Conservation (phyloP, 2,113 vertebrate genomes). For the Dipodomys ordii region DNA sequence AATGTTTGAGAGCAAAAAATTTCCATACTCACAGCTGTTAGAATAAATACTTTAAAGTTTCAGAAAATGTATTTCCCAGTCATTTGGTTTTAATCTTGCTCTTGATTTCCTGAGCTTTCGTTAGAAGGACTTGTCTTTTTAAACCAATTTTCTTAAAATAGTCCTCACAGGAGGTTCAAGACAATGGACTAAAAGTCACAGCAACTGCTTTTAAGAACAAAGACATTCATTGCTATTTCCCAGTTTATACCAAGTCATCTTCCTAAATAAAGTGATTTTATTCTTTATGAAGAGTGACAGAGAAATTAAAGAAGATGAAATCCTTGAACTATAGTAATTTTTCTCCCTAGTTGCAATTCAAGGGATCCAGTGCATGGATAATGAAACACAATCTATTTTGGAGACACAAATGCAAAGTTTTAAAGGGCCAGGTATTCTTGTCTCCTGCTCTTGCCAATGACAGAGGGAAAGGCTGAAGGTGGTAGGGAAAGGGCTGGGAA, state of each 20-base stretch:
- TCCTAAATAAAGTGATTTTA: slow-evolving; percentile 47
- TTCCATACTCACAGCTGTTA: neutral
- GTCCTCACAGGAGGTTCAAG: slow-evolving; percentile 40
- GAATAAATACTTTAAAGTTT: neutral
- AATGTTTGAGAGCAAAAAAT: neutral
- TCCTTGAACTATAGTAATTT: slow-evolving; percentile 18
- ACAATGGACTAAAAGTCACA: slow-evolving; percentile 41
- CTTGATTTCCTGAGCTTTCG: slow-evolving; percentile 48
- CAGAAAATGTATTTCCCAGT: neutral
- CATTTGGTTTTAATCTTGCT: slow-evolving; percentile 42
- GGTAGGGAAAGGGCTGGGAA: neutral
- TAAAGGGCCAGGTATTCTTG: neutral
- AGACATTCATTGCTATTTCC: slow-evolving; percentile 37
- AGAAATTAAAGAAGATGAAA: slow-evolving; percentile 58
- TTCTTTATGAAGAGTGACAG: slow-evolving; percentile 66
- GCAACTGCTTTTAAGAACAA: slow-evolving; percentile 29
- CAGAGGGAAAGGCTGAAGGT: neutral
- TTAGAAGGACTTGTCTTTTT: slow-evolving; percentile 33
- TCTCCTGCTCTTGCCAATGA: neutral
- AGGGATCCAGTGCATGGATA: neutral
- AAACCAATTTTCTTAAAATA: slow-evolving; percentile 50
- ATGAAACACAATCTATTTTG: neutral
- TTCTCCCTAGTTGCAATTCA: slow-evolving; percentile 22
- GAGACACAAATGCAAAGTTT: neutral
- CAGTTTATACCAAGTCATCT: slow-evolving; percentile 56